phyloP scores from a whole-genome alignment of 2,888 invertebrate species.

The Heteromyza rotundicornis region DNA sequence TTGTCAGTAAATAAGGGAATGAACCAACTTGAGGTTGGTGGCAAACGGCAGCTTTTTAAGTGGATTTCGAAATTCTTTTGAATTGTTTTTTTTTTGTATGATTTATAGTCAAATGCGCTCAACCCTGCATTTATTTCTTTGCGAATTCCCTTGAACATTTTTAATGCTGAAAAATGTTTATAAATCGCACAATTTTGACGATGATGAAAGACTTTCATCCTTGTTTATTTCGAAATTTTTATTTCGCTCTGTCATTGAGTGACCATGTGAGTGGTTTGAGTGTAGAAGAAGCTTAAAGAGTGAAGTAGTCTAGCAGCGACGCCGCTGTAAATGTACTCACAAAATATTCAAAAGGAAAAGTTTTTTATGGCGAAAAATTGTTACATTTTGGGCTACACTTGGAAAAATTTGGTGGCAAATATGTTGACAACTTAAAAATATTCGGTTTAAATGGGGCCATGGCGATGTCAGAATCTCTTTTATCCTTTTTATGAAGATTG shows the following conservation, averaged over 20 bases:
- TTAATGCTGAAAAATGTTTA: slow-evolving; percentile 13
- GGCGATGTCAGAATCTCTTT: not conserved
- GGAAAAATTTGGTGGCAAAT: not conserved
- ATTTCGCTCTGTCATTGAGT: not conserved
- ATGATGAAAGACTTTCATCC: not conserved
- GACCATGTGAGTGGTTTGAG: too few species aligned
- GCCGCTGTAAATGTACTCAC: not conserved
- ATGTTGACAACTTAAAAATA: not conserved
- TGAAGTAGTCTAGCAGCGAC: not conserved
- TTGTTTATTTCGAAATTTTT: not conserved
- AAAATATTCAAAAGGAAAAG: not conserved
- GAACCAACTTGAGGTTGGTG: too few species aligned
- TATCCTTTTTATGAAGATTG: too few species aligned
- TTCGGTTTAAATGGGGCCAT: not conserved
- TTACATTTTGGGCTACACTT: not conserved
- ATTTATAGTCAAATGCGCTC: too few species aligned
- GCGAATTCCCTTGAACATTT: too few species aligned
- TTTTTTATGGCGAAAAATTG: too few species aligned
- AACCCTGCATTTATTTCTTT: too few species aligned
- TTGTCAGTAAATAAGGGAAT: too few species aligned
- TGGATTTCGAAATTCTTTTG: too few species aligned
- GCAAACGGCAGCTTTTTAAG: too few species aligned
- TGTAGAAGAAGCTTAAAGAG: not conserved
- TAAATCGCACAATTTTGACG: not conserved
- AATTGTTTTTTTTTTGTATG: too few species aligned